These are phyloP conservation scores for Thamnophis elegans DNA, from an alignment of 2,797 vertebrate species.

Conservation along the genomic window DNA sequence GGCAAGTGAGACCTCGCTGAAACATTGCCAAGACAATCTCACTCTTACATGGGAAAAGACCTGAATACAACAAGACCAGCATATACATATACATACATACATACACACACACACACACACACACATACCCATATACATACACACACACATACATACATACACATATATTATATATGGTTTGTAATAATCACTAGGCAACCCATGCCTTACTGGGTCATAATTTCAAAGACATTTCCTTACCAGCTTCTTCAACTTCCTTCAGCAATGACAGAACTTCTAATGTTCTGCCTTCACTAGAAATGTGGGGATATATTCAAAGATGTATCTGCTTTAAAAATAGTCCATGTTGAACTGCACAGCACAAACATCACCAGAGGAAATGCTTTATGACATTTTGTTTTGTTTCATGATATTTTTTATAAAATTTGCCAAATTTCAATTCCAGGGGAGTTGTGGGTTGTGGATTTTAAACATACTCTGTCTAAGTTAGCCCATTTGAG, in stretches of 20 bases:
- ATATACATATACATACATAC: too few relatives aligned
- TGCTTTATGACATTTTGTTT: background rate
- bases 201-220: background rate
- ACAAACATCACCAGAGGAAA: background rate
- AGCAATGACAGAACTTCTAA: background rate
- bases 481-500: background rate
- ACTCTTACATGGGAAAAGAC: too few relatives aligned
- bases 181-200: background rate
- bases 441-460: background rate
- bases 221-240: background rate
- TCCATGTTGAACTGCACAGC: background rate
- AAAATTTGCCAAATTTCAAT: background rate
- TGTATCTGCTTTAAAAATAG: background rate
- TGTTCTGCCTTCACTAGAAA: background rate
- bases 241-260: background rate
- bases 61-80: too few relatives aligned
- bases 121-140: too few relatives aligned
- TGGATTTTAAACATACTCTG: background rate
- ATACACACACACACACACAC: too few relatives aligned
- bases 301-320: background rate
- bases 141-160: too few relatives aligned
- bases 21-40: too few relatives aligned
- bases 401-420: background rate
- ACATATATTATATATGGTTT: background rate
- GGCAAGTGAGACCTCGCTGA: too few relatives aligned